Evolutionary conservation across 2,797 vertebrate species (phyloP).

Genomic region (Gymnoscopelus microlampas): DNA sequence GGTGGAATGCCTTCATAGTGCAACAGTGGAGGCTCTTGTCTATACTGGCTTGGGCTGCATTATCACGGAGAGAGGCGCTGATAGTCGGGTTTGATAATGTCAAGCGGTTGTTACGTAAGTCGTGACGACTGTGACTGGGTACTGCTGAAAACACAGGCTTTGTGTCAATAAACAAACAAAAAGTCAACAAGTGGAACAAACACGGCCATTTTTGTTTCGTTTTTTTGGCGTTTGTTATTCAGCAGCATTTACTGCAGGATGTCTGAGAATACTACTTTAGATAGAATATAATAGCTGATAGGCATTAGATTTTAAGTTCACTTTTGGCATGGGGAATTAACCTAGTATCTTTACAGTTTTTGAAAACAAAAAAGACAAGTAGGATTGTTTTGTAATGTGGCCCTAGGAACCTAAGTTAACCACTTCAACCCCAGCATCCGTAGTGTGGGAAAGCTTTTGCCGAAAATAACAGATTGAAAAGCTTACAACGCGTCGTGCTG

Average conservation of each 20-base stretch:
- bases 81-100: constrained; percentile 45
- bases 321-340: background rate
- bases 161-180: constrained; percentile 47
- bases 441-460: too few species aligned
- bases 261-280: too few species aligned
- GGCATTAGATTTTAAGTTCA: background rate
- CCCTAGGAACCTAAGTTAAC: background rate
- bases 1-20: constrained; percentile 33
- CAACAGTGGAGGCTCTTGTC: constrained; percentile 69
- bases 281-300: too few species aligned
- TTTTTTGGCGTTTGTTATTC: too few species aligned
- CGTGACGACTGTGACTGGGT: constrained; percentile 41
- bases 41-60: constrained; percentile 26
- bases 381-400: background rate
- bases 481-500: too few species aligned
- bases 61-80: constrained; percentile 41
- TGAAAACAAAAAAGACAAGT: background rate
- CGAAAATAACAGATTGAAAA: too few species aligned
- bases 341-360: too few species aligned
- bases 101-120: constrained; percentile 43
- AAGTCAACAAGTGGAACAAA: constrained; percentile 32
- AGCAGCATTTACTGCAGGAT: background rate
- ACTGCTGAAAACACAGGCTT: constrained; percentile 44
- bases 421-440: too few species aligned
- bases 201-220: constrained; percentile 20